Evolutionary conservation across 2,888 invertebrate genomes (phyloP).

Genomic region (Himalopsyche kuldschensis): DNA sequence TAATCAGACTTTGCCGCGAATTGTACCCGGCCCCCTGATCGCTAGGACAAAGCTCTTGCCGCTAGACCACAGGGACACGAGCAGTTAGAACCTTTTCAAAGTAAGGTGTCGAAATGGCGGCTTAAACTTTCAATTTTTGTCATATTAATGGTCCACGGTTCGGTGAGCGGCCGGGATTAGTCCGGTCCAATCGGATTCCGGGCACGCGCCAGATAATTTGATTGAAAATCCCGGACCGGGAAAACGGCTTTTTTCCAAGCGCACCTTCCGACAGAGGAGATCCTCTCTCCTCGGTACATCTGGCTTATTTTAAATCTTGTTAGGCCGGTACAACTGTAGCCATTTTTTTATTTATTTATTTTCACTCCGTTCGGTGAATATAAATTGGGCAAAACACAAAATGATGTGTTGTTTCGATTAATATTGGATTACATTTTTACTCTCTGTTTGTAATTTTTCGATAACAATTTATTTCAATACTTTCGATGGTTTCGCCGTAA

Average conservation of each 20-base stretch:
- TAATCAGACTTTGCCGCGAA: no score
- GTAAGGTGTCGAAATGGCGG: no score
- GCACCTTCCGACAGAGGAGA: no score
- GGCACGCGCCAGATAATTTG: not conserved
- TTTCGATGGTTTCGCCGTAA: no score
- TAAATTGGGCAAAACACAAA: not conserved
- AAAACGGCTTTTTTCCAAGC: not conserved
- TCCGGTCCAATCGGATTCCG: not conserved
- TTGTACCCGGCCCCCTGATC: no score
- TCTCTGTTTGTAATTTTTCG: no score
- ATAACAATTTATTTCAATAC: no score
- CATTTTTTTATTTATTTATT: not conserved
- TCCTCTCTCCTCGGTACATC: not conserved
- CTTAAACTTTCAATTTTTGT: not conserved
- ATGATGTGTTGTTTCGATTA: no score
- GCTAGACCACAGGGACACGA: no score
- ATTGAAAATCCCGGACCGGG: not conserved
- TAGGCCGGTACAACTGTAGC: not conserved
- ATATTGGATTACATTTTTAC: no score
- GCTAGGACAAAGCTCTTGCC: no score
- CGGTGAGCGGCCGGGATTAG: not conserved
- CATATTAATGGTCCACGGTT: not conserved
- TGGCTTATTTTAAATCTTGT: not conserved
- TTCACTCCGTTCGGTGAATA: not conserved
- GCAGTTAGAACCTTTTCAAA: no score